phyloP scores from a whole-genome alignment of 1,140 invertebrate species.

The Pachypeltis micranthus region DNA sequence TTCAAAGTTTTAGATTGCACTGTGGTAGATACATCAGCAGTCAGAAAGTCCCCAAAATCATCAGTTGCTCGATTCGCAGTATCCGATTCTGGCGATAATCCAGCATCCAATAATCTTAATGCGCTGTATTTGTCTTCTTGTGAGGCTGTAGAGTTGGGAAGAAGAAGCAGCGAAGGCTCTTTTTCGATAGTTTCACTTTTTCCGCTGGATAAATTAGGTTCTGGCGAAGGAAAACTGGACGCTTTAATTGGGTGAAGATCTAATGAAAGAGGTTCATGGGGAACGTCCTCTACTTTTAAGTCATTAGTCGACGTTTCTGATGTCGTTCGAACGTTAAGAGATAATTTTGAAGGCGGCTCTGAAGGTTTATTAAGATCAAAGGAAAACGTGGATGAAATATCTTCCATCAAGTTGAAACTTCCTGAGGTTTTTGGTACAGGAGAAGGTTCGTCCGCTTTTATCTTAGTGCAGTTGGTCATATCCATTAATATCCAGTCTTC shows the following conservation, averaged over 20 bases:
- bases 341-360: too few species aligned
- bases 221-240: too few species aligned
- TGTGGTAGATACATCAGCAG: conserved; percentile 29
- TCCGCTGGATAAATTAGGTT: too few species aligned
- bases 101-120: conserved; percentile 33
- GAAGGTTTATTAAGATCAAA: too few species aligned
- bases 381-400: too few species aligned
- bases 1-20: not conserved
- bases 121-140: conserved; percentile 34
- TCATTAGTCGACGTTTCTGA: too few species aligned
- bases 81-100: conserved; percentile 3
- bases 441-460: too few species aligned
- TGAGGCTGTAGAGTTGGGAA: not conserved
- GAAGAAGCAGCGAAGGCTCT: not conserved
- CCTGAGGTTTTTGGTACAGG: too few species aligned
- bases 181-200: not conserved
- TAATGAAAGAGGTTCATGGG: not conserved
- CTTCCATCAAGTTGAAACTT: not conserved
- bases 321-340: too few species aligned
- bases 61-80: conserved; percentile 31
- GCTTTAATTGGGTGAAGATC: not conserved
- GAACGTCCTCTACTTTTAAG: too few species aligned
- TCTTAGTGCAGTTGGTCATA: too few species aligned
- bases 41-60: conserved; percentile 48
- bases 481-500: too few species aligned